Conservation (phyloP, 2,888 invertebrate genomes). For the Eristalinus aeneus region DNA sequence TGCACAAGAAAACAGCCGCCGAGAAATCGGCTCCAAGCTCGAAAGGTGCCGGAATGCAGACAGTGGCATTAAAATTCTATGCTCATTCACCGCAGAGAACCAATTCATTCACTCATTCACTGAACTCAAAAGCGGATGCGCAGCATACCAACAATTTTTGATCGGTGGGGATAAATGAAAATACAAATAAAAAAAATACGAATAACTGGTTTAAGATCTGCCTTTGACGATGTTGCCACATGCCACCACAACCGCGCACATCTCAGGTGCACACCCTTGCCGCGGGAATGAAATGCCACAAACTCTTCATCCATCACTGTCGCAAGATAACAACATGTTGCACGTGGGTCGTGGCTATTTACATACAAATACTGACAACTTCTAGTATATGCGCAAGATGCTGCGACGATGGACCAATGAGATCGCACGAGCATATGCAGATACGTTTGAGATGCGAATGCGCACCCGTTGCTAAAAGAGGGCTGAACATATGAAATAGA, state of each 20-base stretch:
- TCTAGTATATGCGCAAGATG: constrained; percentile 26
- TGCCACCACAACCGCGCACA: constrained; percentile 2
- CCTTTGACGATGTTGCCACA: constrained; percentile 11
- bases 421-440: constrained; percentile 55
- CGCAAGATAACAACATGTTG: constrained; percentile 67
- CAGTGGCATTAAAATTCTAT: constrained; percentile 62
- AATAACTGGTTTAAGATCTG: constrained; percentile 51
- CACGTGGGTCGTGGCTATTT: constrained; percentile 55
- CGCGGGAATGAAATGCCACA: constrained; percentile 42
- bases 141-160: constrained; percentile 61
- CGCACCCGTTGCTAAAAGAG: constrained; percentile 27
- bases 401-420: constrained; percentile 53
- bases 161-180: not conserved
- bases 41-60: constrained; percentile 37
- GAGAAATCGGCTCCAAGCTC: not conserved
- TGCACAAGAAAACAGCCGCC: constrained; percentile 52
- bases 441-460: constrained; percentile 64
- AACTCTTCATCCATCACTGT: constrained; percentile 69
- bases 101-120: constrained; percentile 70
- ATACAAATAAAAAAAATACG: not conserved
- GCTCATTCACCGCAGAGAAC: constrained; percentile 58
- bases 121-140: constrained; percentile 63
- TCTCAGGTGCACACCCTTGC: constrained; percentile 46
- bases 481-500: not conserved
- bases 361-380: constrained; percentile 18